Conservation (phyloP, 2,113 vertebrate genomes). For the Ptilorrhoa leucosticta region DNA sequence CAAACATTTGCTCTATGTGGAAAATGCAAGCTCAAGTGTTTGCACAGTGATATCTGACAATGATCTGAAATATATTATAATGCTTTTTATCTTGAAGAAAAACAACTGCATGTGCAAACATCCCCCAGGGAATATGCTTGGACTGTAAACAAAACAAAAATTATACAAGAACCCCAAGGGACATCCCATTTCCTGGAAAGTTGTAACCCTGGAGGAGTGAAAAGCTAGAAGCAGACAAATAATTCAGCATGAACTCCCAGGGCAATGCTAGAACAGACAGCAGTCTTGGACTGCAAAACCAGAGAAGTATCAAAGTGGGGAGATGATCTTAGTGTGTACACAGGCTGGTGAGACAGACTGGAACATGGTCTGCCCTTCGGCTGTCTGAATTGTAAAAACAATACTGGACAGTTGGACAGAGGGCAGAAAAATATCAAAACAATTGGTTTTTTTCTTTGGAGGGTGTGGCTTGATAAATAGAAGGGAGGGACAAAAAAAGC, state of each 20-base stretch:
- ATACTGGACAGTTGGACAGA: not conserved
- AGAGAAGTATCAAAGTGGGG: not conserved
- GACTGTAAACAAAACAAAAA: not conserved
- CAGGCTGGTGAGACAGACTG: not conserved
- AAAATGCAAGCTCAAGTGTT: not conserved
- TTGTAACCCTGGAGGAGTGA: not conserved
- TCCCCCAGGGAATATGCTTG: not conserved
- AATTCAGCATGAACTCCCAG: not conserved
- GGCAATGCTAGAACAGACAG: not conserved
- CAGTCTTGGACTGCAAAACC: not conserved
- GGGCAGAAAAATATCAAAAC: not conserved
- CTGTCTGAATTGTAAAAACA: not conserved
- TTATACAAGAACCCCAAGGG: not conserved
- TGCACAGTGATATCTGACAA: not conserved
- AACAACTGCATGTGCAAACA: not conserved
- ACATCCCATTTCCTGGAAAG: not conserved
- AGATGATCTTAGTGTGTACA: not conserved
- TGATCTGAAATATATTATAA: not conserved
- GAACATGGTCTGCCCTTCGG: not conserved
- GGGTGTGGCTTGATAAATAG: not conserved
- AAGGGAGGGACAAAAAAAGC: not conserved
- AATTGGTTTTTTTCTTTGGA: not conserved
- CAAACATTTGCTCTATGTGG: not conserved
- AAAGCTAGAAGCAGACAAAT: not conserved
- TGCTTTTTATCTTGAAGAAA: not conserved